These are phyloP conservation scores for Peromyscus californicus DNA, from an alignment of 2,113 vertebrate genomes.

Conservation along the genomic window DNA sequence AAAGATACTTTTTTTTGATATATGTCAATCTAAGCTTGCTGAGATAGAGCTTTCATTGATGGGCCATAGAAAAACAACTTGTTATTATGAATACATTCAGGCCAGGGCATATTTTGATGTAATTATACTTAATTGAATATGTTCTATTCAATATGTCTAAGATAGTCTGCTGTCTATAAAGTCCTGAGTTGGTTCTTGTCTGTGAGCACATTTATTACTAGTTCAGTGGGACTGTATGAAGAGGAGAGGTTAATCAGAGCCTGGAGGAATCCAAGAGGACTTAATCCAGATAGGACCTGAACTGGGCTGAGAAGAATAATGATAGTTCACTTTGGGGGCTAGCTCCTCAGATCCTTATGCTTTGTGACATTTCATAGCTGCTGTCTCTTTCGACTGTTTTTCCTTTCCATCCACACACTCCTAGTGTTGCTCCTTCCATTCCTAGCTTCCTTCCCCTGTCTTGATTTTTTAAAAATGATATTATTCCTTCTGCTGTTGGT, in stretches of 20 bases:
- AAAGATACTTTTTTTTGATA: slow-evolving; percentile 55
- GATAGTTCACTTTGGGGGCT: background rate
- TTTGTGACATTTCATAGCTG: background rate
- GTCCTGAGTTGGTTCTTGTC: background rate
- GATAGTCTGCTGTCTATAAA: slow-evolving; percentile 5
- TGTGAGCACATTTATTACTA: slow-evolving; percentile 29
- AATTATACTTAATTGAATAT: slow-evolving; percentile 32
- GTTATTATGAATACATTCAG: background rate
- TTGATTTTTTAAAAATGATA: slow-evolving; percentile 30
- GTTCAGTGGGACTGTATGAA: background rate
- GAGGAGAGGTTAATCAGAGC: slow-evolving; percentile 31
- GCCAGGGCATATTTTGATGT: slow-evolving; percentile 44
- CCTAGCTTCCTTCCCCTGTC: slow-evolving; percentile 21
- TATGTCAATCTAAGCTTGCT: background rate
- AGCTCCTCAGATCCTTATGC: background rate
- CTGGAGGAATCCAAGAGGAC: background rate
- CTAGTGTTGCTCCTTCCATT: background rate
- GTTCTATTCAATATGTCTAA: slow-evolving; percentile 15
- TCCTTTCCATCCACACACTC: background rate
- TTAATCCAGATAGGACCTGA: slow-evolving; percentile 31
- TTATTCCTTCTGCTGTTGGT: slow-evolving; percentile 37
- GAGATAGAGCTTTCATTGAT: slow-evolving; percentile 39
- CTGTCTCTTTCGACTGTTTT: slow-evolving; percentile 28
- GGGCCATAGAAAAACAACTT: slow-evolving; percentile 28
- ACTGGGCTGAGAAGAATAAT: slow-evolving; percentile 33